A percentile compares a stretch with the other conserved stretches of the same genome.
Evolutionary conservation across 2,888 invertebrate genomes (phyloP).

Genomic region (Nephrotoma guestfalica): DNA sequence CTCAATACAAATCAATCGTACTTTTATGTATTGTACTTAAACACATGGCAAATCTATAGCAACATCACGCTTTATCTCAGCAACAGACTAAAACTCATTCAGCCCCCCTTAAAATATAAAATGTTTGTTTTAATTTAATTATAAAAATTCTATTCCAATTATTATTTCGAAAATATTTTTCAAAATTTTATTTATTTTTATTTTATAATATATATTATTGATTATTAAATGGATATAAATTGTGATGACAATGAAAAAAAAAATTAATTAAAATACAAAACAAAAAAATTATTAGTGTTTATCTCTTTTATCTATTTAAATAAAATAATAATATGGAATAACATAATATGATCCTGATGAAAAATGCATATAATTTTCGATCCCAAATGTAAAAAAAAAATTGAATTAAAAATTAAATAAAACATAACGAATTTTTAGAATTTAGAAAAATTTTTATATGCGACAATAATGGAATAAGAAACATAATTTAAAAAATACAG

Average conservation of each 20-base stretch:
- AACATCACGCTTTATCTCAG: too few species aligned
- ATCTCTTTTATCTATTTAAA: not conserved
- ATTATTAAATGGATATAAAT: not conserved
- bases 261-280: not conserved
- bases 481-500: not conserved
- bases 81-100: not conserved
- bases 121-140: not conserved
- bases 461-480: not conserved
- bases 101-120: not conserved
- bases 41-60: too few species aligned
- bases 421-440: not conserved
- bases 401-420: not conserved
- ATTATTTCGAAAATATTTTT: not conserved
- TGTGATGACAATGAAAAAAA: not conserved
- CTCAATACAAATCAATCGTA: not conserved
- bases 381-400: not conserved
- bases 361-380: not conserved
- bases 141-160: not conserved
- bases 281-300: not conserved
- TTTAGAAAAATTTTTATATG: not conserved
- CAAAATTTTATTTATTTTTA: not conserved
- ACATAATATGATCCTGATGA: not conserved
- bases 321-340: not conserved
- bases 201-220: not conserved
- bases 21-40: too few species aligned